These are phyloP conservation scores for Orchestes rusci DNA, from an alignment of 2,888 invertebrate genomes.

Conservation along the genomic window DNA sequence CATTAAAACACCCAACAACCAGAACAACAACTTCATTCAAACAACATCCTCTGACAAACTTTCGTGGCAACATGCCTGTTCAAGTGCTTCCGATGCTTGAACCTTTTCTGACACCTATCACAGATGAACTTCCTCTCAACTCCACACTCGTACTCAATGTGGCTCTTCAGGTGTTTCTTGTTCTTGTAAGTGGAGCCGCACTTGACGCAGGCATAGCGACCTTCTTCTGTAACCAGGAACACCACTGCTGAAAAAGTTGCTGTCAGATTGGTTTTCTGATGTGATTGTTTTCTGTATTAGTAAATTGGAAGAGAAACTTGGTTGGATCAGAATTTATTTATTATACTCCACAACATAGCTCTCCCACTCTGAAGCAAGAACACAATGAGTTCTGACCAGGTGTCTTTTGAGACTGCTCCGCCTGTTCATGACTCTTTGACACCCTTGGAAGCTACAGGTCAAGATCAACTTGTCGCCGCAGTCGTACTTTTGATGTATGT, in stretches of 20 bases:
- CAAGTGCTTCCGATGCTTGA: constrained; percentile 30
- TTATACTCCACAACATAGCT: constrained; percentile 16
- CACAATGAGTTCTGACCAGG: constrained; percentile 19
- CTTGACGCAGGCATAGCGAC: constrained; percentile 22
- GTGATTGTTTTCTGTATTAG: too few relatives aligned
- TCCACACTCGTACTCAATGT: constrained; percentile 30
- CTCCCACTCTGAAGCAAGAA: constrained; percentile 19
- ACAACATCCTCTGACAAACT: constrained; percentile 19
- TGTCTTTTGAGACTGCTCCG: constrained; percentile 29
- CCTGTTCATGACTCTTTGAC: constrained; percentile 23
- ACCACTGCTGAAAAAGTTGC: constrained; percentile 14
- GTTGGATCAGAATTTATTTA: constrained; percentile 1
- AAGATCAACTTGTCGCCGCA: constrained; percentile 9
- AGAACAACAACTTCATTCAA: too few relatives aligned
- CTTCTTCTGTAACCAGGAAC: constrained; percentile 21
- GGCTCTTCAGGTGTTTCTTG: constrained; percentile 27
- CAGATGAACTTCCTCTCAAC: constrained; percentile 29
- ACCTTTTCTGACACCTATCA: constrained; percentile 25
- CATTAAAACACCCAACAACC: too few relatives aligned
- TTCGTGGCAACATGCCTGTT: constrained; percentile 21
- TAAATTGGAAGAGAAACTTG: too few relatives aligned
- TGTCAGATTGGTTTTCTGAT: too few relatives aligned
- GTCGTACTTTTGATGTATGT: constrained; percentile 15
- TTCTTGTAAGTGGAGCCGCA: constrained; percentile 25
- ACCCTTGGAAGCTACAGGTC: constrained; percentile 19